Conservation (phyloP, 2,888 invertebrate species). For the Pterostichus madidus region DNA sequence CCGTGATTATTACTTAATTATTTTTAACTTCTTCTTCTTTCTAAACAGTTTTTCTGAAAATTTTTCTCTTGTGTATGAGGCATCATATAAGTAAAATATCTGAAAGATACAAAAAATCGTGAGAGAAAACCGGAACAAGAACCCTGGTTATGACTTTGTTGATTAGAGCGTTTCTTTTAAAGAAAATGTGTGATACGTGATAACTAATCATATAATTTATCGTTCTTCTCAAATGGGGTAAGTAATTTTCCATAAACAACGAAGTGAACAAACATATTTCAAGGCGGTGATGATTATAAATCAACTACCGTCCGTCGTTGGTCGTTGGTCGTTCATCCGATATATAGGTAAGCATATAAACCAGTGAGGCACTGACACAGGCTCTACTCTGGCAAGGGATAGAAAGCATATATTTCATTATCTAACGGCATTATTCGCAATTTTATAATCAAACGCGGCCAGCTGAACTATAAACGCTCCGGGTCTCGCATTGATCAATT, state of each 20-base stretch:
- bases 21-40: too few species aligned
- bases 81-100: too few species aligned
- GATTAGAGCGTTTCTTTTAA: too few species aligned
- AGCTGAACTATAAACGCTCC: conserved; percentile 58
- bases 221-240: not conserved
- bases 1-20: too few species aligned
- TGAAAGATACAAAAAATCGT: too few species aligned
- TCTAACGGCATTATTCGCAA: conserved; percentile 65
- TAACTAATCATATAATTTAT: not conserved
- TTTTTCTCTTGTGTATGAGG: too few species aligned
- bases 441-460: conserved; percentile 66
- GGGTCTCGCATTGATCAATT: conserved; percentile 61
- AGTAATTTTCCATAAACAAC: conserved; percentile 20
- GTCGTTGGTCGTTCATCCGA: not conserved
- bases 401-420: conserved; percentile 67
- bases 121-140: too few species aligned
- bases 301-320: conserved; percentile 33
- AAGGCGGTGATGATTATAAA: conserved; percentile 30
- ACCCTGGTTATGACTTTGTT: too few species aligned
- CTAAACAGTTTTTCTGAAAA: too few species aligned
- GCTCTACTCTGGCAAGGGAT: conserved; percentile 27
- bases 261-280: not conserved
- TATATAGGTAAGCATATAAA: conserved; percentile 34
- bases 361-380: not conserved
- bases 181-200: too few species aligned